phyloP scores from a whole-genome alignment of 1,140 invertebrate species.

The Brachionus rubens region DNA sequence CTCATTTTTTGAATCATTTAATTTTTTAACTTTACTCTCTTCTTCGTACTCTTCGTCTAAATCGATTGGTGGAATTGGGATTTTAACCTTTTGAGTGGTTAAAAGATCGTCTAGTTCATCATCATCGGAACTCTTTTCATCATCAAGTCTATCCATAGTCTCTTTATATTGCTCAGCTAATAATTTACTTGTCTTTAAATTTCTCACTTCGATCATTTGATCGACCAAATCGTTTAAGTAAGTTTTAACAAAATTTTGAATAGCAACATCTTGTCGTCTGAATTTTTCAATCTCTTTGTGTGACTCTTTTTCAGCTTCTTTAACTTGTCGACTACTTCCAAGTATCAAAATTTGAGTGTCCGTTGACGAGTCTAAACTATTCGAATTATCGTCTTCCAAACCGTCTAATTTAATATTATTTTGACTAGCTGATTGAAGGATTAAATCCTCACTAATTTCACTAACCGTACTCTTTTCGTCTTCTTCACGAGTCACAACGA shows the following conservation, averaged over 20 bases:
- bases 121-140: neutral
- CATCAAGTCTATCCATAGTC: neutral
- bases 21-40: neutral
- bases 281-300: neutral
- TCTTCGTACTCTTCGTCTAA: conserved; percentile 26
- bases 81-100: neutral
- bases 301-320: neutral
- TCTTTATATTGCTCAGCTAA: conserved; percentile 25
- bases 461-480: conserved; percentile 28
- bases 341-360: conserved; percentile 41
- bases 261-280: neutral
- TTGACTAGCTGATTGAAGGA: neutral
- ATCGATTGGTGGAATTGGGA: conserved; percentile 18
- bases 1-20: neutral
- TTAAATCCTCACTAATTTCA: conserved; percentile 38
- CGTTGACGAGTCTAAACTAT: neutral
- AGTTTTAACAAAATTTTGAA: neutral
- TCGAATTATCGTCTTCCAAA: conserved; percentile 7
- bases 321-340: neutral
- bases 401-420: neutral
- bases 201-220: neutral
- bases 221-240: neutral
- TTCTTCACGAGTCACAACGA: neutral
- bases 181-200: neutral
- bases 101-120: neutral